Percentiles rank a stretch among this genome's conserved stretches.
Evolutionary conservation across 2,797 vertebrate genomes (phyloP).

Genomic region (Ara ararauna): DNA sequence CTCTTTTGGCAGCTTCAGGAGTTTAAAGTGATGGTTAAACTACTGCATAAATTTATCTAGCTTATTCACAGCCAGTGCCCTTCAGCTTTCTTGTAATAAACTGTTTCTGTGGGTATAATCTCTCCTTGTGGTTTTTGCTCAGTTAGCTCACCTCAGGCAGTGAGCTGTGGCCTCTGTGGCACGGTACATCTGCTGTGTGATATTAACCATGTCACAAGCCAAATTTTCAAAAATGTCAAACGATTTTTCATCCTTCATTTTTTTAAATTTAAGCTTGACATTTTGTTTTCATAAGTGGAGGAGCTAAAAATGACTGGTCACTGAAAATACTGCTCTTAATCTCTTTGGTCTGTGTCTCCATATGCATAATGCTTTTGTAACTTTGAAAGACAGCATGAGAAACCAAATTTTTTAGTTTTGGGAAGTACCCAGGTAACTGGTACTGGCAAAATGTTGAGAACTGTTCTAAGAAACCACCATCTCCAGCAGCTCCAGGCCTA

Average conservation of each 20-base stretch:
- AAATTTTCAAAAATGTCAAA: constrained; percentile 42
- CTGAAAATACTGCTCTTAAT: not conserved
- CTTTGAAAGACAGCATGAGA: not conserved
- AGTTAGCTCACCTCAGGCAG: constrained; percentile 25
- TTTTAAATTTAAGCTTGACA: not conserved
- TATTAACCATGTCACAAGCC: constrained; percentile 21
- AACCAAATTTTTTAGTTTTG: not conserved
- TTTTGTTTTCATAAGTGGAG: not conserved
- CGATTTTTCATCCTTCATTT: not conserved
- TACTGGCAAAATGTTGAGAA: not conserved
- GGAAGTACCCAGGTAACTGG: not conserved
- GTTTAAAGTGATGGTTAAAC: constrained; percentile 43
- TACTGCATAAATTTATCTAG: constrained; percentile 28
- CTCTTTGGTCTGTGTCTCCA: not conserved
- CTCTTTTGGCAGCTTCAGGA: constrained; percentile 34
- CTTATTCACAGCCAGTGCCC: constrained; percentile 26
- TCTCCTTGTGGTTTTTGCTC: constrained; percentile 40
- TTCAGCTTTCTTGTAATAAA: constrained; percentile 49
- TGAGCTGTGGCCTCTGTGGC: constrained; percentile 47
- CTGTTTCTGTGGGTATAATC: constrained; percentile 41
- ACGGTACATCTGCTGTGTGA: constrained; percentile 39
- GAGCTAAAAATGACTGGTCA: not conserved
- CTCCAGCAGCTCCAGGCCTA: not conserved
- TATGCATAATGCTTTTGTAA: not conserved
- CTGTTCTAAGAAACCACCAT: not conserved